Evolutionary conservation across 2,113 vertebrate genomes (phyloP), one percentile per base, ranked within the genome.

Genomic region (Cyphomyrus plagiostoma): DNA sequence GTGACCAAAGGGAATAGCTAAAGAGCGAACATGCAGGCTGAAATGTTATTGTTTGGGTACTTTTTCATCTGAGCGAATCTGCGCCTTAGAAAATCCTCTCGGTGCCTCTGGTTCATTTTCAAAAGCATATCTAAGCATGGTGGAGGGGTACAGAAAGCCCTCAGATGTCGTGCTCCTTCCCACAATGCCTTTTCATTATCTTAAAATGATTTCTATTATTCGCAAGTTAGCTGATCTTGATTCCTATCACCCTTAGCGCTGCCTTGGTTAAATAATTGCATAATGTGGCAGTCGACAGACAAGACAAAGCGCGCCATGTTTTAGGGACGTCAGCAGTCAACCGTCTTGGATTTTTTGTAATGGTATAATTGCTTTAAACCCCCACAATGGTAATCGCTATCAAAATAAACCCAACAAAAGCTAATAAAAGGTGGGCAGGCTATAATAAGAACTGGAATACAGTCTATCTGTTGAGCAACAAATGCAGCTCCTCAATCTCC

Each of bases 391-490:
- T 96, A 97, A 96, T 96, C 95, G 96, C 96, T 97, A 96, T 97
- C 95, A 95, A 97, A 98, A 97, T 97, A 97, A 98, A 97, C 96
- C 95, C 93, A 93, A 96, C 96, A 98, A 97, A 97, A 97, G 96
- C 95, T 98, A 97, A 98, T 98, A 96, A 96, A 96, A 97, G 96
- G 96, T 96, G 97, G 97, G 95, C 95, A 96, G 97, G 96, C 97
- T 96, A 96, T 97, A 97, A 96, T 95, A 94, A 96, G 95, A 95
- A 96, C 97, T 97, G 95, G 95, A 96, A 96, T 96, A 96, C 95
- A 96, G 97, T 97, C 95, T 93, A 96, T 97, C 96, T 96, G 95
- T 96, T 92, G 93, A 66, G 35, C 87, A 88, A 56, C 95, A 96
- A 97, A 97, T 95, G 96, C 94, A 95, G 96, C 95, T 96, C 95